These are phyloP conservation scores for Drosophila aff. DNA, from an alignment of 1,140 invertebrate species.

Conservation along the genomic window DNA sequence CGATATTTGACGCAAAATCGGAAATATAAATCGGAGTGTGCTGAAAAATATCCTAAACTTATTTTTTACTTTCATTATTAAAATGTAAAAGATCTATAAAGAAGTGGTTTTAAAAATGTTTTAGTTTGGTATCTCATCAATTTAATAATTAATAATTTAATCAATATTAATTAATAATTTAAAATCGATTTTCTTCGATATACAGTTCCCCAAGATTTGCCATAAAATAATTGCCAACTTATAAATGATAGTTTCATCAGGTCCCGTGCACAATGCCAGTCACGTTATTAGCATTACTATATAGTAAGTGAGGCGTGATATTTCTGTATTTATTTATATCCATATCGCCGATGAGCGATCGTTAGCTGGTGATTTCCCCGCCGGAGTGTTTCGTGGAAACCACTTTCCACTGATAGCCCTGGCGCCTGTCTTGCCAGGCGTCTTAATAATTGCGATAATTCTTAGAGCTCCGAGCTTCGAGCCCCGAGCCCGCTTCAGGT, in stretches of 20 bases:
- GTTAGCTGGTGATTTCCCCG: conserved; percentile 28
- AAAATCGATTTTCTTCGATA: not conserved
- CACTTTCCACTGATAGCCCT: conserved; percentile 26
- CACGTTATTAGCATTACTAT: conserved; percentile 10
- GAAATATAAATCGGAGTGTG: not conserved
- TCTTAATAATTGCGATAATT: conserved; percentile 32
- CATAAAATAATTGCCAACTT: not conserved
- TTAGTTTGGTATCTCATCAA: no score
- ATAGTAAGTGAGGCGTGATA: not conserved
- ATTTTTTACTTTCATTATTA: no score
- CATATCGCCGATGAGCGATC: conserved; percentile 22
- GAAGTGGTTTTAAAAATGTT: no score
- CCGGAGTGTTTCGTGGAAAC: conserved; percentile 22
- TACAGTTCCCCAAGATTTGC: not conserved
- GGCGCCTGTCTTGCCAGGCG: conserved; percentile 29
- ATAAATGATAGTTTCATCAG: not conserved
- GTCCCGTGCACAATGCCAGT: conserved; percentile 1
- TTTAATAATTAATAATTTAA: no score
- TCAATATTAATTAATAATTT: no score
- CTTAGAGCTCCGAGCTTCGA: not conserved
- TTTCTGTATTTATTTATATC: conserved; percentile 3
- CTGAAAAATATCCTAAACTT: no score
- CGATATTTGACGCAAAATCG: no score
- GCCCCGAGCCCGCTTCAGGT: conserved; percentile 4
- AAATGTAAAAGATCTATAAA: no score